Percentiles rank a stretch among this genome's conserved stretches.
phyloP scores from a whole-genome alignment of 1,140 invertebrate genomes.

The Chymomyza costata region DNA sequence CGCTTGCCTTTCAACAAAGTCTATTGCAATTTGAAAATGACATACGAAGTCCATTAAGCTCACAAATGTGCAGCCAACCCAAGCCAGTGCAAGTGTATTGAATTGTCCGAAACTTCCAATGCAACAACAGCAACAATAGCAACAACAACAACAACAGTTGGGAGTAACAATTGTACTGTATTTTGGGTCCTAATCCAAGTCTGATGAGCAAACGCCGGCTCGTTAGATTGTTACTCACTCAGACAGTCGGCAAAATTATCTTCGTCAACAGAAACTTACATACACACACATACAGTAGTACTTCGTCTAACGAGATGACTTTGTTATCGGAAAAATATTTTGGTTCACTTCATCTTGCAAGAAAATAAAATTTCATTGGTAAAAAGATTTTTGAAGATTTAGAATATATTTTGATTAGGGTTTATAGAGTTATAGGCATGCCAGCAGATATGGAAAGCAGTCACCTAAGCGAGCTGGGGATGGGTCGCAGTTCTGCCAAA shows the following conservation, averaged over 20 bases:
- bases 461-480: too few species aligned
- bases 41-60: slow-evolving; percentile 71
- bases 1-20: slow-evolving; percentile 47
- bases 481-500: too few species aligned
- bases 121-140: slow-evolving; percentile 24
- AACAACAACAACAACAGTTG: slow-evolving; percentile 9
- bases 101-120: slow-evolving; percentile 12
- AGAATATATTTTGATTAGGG: too few species aligned
- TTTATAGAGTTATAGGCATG: too few species aligned
- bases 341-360: too few species aligned
- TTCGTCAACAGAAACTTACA: slow-evolving; percentile 35
- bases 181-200: slow-evolving; percentile 26
- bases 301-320: too few species aligned
- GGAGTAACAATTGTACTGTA: neutral
- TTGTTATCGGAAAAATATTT: too few species aligned
- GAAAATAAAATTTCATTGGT: too few species aligned
- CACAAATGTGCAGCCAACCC: slow-evolving; percentile 52
- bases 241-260: slow-evolving; percentile 35
- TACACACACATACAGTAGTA: too few species aligned
- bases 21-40: slow-evolving; percentile 73
- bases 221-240: slow-evolving; percentile 40
- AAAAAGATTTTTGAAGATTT: too few species aligned
- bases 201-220: slow-evolving; percentile 37
- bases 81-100: slow-evolving; percentile 2
- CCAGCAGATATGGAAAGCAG: too few species aligned